phyloP scores from a whole-genome alignment of 53 echinoderm and acorn worm species.

The Patiria pectinifera region DNA sequence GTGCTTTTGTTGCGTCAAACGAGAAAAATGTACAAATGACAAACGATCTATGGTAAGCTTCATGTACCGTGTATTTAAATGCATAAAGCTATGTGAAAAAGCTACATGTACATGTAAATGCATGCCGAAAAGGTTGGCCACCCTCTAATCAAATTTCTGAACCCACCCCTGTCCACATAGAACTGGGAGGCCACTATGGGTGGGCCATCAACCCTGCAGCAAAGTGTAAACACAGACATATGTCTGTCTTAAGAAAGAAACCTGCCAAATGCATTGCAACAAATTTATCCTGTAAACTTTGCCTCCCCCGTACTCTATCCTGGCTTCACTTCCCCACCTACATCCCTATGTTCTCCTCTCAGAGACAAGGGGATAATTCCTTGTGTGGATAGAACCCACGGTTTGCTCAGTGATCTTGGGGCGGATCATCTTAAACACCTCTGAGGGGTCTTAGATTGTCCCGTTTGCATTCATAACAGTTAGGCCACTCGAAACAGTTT shows the following conservation, averaged over 20 bases:
- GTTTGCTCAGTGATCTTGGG: background rate
- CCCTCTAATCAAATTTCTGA: no score
- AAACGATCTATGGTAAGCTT: no score
- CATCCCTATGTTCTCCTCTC: background rate
- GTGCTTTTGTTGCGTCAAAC: no score
- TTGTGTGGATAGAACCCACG: background rate
- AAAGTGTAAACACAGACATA: background rate
- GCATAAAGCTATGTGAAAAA: no score
- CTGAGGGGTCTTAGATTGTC: no score
- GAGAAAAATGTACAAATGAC: no score
- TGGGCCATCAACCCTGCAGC: conserved; percentile 21
- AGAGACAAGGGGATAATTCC: conserved; percentile 16
- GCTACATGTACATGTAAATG: no score
- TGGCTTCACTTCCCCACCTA: background rate
- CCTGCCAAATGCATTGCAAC: background rate
- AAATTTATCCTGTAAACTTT: conserved; percentile 4
- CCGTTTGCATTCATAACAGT: conserved; percentile 38
- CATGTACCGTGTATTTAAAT: no score
- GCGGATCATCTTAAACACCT: no score
- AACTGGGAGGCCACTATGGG: background rate
- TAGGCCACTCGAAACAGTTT: conserved; percentile 32
- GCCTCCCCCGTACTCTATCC: background rate
- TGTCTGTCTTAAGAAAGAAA: background rate
- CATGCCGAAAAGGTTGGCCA: no score
- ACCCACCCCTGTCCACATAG: no score